Base-by-base conservation (phyloP, 1,140 invertebrate species). In the Solen grandis region DNA sequence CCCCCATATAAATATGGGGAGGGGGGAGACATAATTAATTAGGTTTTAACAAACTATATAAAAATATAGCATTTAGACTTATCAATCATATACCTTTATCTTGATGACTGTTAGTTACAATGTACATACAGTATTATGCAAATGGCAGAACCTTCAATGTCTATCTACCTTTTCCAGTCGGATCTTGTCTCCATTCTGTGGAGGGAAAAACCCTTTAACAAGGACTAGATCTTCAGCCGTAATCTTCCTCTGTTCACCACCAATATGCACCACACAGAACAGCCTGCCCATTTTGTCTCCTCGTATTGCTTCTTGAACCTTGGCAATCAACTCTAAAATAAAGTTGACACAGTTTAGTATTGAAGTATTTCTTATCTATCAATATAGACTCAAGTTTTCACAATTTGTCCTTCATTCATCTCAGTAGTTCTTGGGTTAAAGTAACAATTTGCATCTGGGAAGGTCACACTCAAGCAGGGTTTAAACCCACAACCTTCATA, bases 181-280 rank as follows among this genome's bases (percentile, higher is more conserved):
- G 60, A 99, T 94, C 91, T 95, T 92, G 90, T 98, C 97, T 0
- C 97, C 97, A 82, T 95, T 94, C 60, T 94, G 95, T 13, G 97
- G 97, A 25, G 96, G 95, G 95, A 97, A 98, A 85, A 95, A 95
- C 1, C 96, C 96, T 90, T 97, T 95, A 5, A 98, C 92, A 2
- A 97, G 93, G 52, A 99, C 93, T 0, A 98, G 92, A 92, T 99
- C 97, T 59, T 96, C 97, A 52, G 95, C 93, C 4, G 97, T 98
- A 0, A 99, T 93, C 93, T 97, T 96, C 88, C 95, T 96, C 89
- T 98, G 97, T 91, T 96, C 96, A 1, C 97, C 96, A 82, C 94
- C 93, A 14, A 98, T 76, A 85, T 97, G 95, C 2, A 98, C 94
- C 5, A 98, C 94, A 10, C 97, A 97, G 94, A 98, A 99, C 60